Evolutionary conservation across 2,797 vertebrate species (phyloP), one percentile per base, ranked within the genome.

Genomic region (Oreonectes daqikongensis): DNA sequence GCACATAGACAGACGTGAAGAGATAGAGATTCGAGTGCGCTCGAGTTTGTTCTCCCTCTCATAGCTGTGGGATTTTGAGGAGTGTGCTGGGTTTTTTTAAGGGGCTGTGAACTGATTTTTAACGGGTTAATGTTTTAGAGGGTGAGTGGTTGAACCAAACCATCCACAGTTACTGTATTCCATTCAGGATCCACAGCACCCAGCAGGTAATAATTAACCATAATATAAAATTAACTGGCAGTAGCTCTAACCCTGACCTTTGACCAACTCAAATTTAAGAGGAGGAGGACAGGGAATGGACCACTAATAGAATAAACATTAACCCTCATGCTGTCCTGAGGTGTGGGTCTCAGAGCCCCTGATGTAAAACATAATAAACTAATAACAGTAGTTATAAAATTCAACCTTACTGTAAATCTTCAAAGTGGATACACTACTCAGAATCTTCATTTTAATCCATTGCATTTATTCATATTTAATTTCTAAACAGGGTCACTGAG

Each of bases 61-160:
- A 30, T 60, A 69, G 69, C 66, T 73, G 60, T 24, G 82, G 50
- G 79, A 81, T 76, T 42, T 79, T 84, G 63, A 80, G 72, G 68
- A 72, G 75, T 69, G 75, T 65, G 72, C 63, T 79, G 70, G 18
- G 35, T 65, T 82, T 77, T 80, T 72, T 69, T 71, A 72, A 74
- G 63, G 67, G 79, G 73, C 26, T 20, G 15, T 77, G 82, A 65
- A 72, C 46, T 53, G 75, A 55, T 75, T 80, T 75, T 44, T 69
- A 69, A 75, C 59, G 61, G 30, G 70, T 77, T 81, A 44, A 38
- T 42, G 22, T 61, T 52, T 66, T 46, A 32, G 10, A 55, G 38
- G n/a, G 26, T 35, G 15, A 61, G 10, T 68, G 30, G n/a, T n/a
- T 53, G 53, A n/a, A 3, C 28, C 65, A 60, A 38, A 76, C 17